phyloP scores from a whole-genome alignment of 1,140 invertebrate genomes.

The Lepidurus apus region DNA sequence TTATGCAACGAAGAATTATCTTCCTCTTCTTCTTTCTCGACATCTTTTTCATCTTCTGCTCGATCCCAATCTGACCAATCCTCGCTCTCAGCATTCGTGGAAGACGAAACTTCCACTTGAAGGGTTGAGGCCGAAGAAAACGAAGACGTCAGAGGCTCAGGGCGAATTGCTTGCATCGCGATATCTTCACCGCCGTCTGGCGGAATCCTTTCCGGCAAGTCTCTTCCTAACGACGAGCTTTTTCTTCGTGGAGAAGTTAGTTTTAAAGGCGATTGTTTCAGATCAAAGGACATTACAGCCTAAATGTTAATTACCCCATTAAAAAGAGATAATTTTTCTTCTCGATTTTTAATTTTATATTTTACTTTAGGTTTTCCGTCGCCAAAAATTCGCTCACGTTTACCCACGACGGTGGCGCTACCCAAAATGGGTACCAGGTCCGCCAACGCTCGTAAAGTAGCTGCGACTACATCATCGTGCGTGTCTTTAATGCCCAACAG shows the following conservation, averaged over 20 bases:
- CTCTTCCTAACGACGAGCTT: not conserved
- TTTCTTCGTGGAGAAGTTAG: not conserved
- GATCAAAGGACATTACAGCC: not conserved
- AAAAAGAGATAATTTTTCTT: not conserved
- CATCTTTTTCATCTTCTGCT: conserved; percentile 47
- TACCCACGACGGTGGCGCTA: conserved; percentile 68
- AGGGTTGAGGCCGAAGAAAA: conserved; percentile 33
- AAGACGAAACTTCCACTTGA: not conserved
- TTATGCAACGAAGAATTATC: conserved; percentile 25
- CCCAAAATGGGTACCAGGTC: conserved; percentile 76
- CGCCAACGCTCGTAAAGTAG: conserved; percentile 68
- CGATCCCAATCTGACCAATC: conserved; percentile 72
- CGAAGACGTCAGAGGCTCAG: conserved; percentile 40
- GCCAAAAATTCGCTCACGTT: conserved; percentile 69
- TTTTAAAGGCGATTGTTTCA: not conserved
- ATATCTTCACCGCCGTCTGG: conserved; percentile 73
- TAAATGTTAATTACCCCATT: not conserved
- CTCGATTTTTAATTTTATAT: not conserved
- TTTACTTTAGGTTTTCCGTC: conserved; percentile 64
- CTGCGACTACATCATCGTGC: conserved; percentile 69
- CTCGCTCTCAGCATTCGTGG: conserved; percentile 40
- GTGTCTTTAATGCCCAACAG: conserved; percentile 74
- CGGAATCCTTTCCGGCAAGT: conserved; percentile 63
- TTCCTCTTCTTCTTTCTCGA: conserved; percentile 30
- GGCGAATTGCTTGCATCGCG: conserved; percentile 41